These are phyloP conservation scores for Oreotragus oreotragus DNA, from an alignment of 2,113 vertebrate genomes.

Conservation along the genomic window DNA sequence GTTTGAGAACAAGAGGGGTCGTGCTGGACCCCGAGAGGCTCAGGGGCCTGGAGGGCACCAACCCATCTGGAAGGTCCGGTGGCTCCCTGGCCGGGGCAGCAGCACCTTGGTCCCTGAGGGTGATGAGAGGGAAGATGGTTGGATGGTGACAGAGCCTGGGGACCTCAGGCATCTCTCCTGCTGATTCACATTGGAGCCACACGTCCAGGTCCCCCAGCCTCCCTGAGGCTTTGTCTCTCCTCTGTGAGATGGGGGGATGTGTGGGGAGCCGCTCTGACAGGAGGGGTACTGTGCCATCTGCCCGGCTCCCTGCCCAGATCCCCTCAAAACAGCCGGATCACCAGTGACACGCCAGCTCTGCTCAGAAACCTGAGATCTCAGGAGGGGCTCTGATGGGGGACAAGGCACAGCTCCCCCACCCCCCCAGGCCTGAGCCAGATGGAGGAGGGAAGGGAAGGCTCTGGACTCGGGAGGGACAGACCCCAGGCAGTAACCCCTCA, in stretches of 20 bases:
- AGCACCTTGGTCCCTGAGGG: background rate
- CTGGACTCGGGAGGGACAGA: background rate
- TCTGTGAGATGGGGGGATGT: fast-evolving
- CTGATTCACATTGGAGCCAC: fast-evolving
- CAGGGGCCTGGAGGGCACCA: background rate
- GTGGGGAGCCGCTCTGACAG: fast-evolving
- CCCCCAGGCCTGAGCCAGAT: background rate
- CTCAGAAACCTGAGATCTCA: background rate
- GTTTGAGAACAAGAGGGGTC: no score
- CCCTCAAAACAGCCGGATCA: fast-evolving
- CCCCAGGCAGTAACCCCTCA: background rate
- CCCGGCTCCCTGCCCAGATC: background rate
- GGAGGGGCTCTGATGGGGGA: fast-evolving
- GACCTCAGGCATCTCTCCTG: fast-evolving
- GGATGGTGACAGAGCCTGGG: background rate
- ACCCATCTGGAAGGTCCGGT: background rate
- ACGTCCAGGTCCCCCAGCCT: fast-evolving
- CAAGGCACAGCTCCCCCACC: background rate
- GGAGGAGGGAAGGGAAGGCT: no score
- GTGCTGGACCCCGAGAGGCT: fast-evolving
- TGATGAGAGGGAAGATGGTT: fast-evolving
- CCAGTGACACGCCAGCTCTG: fast-evolving
- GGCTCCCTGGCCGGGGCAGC: fast-evolving
- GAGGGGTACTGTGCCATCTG: fast-evolving
- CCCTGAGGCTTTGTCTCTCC: background rate